phyloP scores from a whole-genome alignment of 2,113 vertebrate species.

The Anoura caudifer region DNA sequence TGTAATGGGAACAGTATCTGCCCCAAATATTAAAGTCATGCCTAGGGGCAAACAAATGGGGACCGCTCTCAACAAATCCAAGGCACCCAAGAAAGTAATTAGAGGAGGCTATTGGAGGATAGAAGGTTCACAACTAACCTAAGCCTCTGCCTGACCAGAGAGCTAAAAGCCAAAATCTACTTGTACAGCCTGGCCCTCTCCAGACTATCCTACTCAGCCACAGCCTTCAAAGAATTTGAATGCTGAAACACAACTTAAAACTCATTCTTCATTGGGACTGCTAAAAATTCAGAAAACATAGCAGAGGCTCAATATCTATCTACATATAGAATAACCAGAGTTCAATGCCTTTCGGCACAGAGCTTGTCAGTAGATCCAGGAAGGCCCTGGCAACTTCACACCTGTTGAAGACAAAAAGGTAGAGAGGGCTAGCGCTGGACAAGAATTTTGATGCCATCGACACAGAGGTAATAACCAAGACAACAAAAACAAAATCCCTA shows the following conservation, averaged over 20 bases:
- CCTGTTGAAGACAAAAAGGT: neutral
- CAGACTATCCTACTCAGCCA: neutral
- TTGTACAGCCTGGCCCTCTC: neutral
- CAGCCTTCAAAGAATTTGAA: conserved; percentile 33
- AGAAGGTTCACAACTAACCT: neutral
- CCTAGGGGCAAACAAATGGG: neutral
- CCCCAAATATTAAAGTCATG: neutral
- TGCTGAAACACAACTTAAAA: neutral
- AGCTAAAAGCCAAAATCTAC: conserved; percentile 21
- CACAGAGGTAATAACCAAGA: neutral
- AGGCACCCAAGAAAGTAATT: neutral
- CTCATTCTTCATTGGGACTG: conserved; percentile 14
- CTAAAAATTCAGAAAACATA: neutral
- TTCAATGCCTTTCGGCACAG: neutral
- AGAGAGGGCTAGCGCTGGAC: neutral
- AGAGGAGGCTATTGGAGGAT: neutral
- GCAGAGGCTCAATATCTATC: neutral
- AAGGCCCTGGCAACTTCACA: neutral
- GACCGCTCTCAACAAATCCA: neutral
- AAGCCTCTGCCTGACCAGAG: neutral
- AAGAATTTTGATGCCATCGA: neutral
- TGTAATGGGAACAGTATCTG: neutral
- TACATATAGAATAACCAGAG: neutral
- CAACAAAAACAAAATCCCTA: neutral
- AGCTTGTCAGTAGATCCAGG: neutral